Base-by-base conservation (phyloP, 2,888 invertebrate species). In the Stenolophus ochropezus region DNA sequence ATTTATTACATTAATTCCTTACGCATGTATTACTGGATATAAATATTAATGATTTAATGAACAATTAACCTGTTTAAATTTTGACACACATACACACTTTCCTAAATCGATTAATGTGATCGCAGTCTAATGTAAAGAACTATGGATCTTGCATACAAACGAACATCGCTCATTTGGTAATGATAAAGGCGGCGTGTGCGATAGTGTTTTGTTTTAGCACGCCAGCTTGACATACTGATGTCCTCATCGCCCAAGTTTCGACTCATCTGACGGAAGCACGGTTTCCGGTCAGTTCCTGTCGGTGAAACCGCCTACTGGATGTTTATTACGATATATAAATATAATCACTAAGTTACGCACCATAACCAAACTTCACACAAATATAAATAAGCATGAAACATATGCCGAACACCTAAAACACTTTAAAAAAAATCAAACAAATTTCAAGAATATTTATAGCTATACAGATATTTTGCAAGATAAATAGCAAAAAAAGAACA, bases 221-320 rank as follows among this genome's bases (percentile, higher is more conserved):
- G 20, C 23, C 23, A 61, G 25, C 61, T 61, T 25, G 23, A 61
- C 33, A 69, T 33, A 18, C 27, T 69, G 65, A 69, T 69, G 65
- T 61, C 61, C 61, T 61, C 61, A 61, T 61, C 61, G 23, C 4
- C 25, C 11, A 61, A 61, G 61, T 69, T 69, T 69, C 42, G 42
- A 58, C 20, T 20, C 21, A 65, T 61, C 65, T 61, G 78, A 78
- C 78, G 78, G 78, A 78, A 65, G 49, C 61, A 20, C 18, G 11
- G 49, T 78, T 65, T 78, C 78, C 78, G 78, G 78, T 78, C 51
- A 65, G 78, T 61, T 23, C 56, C 65, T 49, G 78, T 78, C 25
- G 51, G 78, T 21, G 76, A 77, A 77, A 61, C 58, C 33, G 42
- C 58, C 76, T 77, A 58, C 58, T 73, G 11, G 21, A 73, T 42